Evolutionary conservation across 2,888 invertebrate species (phyloP).

Genomic region (Coelinius sp.): DNA sequence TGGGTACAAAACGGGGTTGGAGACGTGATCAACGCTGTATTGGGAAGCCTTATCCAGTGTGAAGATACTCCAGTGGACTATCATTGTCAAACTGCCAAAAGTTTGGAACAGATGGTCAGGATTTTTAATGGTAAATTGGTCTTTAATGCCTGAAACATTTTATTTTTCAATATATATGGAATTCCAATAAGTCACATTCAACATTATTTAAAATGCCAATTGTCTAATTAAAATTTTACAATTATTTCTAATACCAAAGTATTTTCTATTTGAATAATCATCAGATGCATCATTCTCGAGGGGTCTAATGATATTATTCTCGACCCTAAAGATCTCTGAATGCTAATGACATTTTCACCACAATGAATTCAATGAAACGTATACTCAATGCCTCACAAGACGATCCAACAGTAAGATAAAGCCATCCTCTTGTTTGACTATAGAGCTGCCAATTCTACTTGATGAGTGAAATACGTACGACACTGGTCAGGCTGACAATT

Average conservation of each 20-base stretch:
- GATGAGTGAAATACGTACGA: slow-evolving; percentile 16
- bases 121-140: not conserved
- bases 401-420: slow-evolving; percentile 1
- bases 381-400: not conserved
- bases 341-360: not conserved
- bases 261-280: not conserved
- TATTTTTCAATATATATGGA: too few species aligned
- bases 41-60: not conserved
- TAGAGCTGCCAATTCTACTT: slow-evolving; percentile 18
- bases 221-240: too few species aligned
- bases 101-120: not conserved
- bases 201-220: too few species aligned
- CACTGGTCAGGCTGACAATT: slow-evolving; percentile 16
- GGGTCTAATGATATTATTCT: not conserved
- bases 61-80: slow-evolving; percentile 4
- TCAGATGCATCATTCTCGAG: not conserved
- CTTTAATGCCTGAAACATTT: not conserved
- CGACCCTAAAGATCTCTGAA: not conserved
- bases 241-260: too few species aligned
- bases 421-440: slow-evolving; percentile 26
- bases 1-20: not conserved
- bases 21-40: slow-evolving; percentile 21
- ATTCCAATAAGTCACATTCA: too few species aligned
- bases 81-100: not conserved
- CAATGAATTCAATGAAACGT: slow-evolving; percentile 8